Base-by-base conservation (phyloP, 2,113 vertebrate species). In the Coregonus clupeaformis region DNA sequence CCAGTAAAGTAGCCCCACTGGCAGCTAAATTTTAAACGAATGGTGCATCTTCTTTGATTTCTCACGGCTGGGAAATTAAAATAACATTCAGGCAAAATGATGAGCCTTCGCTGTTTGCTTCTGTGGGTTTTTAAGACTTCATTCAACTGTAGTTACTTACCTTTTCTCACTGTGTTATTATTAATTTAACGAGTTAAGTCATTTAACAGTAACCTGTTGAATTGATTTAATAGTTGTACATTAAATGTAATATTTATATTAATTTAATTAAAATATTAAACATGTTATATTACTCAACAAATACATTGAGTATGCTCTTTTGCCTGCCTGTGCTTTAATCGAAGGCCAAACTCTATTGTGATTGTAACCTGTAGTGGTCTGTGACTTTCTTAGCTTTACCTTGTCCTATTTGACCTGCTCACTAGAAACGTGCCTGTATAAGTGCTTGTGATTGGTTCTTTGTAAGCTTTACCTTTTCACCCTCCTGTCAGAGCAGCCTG, bases 401-500 rank as follows among this genome's bases (percentile, higher is more conserved):
- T 42, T 42, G 36, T 42, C 36, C 36, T 42, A 42, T 42, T 42
- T 42, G 36, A 42, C 36, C 9, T 42, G 2, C 36, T 42, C 36
- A 11, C 9, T 42, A 42, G 36, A 42, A 42, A 82, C 77, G 72
- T 87, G 86, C 82, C 78, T 83, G 76, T 83, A 66, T 45, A n/a
- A 36, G 57, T 24, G 60, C 59, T 74, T 82, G 70, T 88, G 77
- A 84, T 72, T 72, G 80, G 68, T 81, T 68, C 62, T 82, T 70
- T 84, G 71, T 84, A 85, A 92, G 89, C 91, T 92, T 93, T 92
- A 93, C 91, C 90, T 93, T 92, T 91, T 85, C 88, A 87, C 85
- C 84, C 77, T 89, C 91, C 86, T 86, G 84, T 86, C 80, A 89
- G 89, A 90, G 89, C 89, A 90, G 81, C 84, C 84, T 86, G 80